Percentiles rank a stretch among this genome's conserved stretches.
Conservation (phyloP, 2,888 invertebrate species). For the Polyommatus iphigenia region DNA sequence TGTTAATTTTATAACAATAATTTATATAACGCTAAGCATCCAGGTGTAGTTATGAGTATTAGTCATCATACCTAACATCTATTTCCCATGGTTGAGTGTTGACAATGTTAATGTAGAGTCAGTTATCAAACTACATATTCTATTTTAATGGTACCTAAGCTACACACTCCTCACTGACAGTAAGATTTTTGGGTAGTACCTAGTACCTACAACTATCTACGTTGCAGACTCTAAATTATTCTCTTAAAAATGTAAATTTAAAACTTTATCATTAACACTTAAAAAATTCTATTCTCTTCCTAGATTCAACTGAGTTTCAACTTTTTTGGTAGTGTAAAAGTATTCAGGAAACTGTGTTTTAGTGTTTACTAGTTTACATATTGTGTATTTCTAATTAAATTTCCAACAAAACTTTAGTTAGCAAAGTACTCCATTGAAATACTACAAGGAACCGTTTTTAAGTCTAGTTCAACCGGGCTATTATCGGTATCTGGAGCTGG, state of each 20-base stretch:
- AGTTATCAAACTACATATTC: not conserved
- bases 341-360: not conserved
- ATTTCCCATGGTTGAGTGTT: not conserved
- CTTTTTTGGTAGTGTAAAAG: not conserved
- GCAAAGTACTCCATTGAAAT: not conserved
- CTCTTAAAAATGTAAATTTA: too few relatives aligned
- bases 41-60: constrained; percentile 5
- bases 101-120: constrained; percentile 1
- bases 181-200: too few relatives aligned
- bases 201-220: too few relatives aligned
- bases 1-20: constrained; percentile 21
- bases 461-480: not conserved
- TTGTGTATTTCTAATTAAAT: not conserved
- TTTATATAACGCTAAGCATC: constrained; percentile 14
- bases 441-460: not conserved
- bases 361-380: not conserved
- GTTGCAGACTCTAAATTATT: too few relatives aligned
- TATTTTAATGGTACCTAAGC: too few relatives aligned
- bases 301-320: not conserved
- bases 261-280: not conserved
- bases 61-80: constrained; percentile 7
- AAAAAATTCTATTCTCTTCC: too few relatives aligned
- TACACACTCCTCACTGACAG: too few relatives aligned
- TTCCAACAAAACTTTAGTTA: not conserved
- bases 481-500: constrained; percentile 27